A percentile compares a stretch with the other conserved stretches of the same genome.
phyloP scores from a whole-genome alignment of 1,140 invertebrate genomes.

The Wasmannia auropunctata region DNA sequence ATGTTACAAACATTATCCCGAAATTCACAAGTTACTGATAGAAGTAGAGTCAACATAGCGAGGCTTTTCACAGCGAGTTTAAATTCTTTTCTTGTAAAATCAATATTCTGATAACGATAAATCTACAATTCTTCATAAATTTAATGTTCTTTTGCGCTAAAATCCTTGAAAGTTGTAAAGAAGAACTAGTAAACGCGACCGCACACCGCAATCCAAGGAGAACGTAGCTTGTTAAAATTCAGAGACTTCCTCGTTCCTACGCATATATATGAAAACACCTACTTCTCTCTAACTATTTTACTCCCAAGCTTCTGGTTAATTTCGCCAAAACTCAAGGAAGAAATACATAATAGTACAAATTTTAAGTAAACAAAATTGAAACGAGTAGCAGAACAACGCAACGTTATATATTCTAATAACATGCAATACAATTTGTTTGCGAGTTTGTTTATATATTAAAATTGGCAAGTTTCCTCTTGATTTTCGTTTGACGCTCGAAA shows the following conservation, averaged over 20 bases:
- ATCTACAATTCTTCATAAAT: slow-evolving; percentile 13
- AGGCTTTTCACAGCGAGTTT: background rate
- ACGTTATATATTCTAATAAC: background rate
- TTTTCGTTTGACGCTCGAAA: background rate
- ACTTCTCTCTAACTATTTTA: background rate
- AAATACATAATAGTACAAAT: background rate
- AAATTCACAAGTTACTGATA: slow-evolving; percentile 2
- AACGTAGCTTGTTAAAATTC: slow-evolving; percentile 39
- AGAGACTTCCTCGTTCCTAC: background rate
- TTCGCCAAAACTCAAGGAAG: background rate
- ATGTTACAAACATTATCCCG: background rate
- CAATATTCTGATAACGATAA: background rate
- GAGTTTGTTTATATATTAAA: background rate
- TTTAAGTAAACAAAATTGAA: background rate
- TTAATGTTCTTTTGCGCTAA: background rate
- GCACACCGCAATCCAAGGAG: background rate
- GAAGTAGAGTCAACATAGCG: background rate
- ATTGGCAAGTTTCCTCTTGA: background rate
- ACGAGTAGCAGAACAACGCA: background rate
- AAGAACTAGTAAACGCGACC: background rate
- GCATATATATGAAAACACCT: background rate
- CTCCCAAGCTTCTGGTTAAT: background rate
- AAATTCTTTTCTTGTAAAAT: background rate
- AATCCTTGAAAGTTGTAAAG: slow-evolving; percentile 13
- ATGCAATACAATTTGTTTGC: background rate